Percentiles rank a stretch among this genome's conserved stretches.
phyloP scores from a whole-genome alignment of 2,888 invertebrate genomes.

The Acleris cristana region DNA sequence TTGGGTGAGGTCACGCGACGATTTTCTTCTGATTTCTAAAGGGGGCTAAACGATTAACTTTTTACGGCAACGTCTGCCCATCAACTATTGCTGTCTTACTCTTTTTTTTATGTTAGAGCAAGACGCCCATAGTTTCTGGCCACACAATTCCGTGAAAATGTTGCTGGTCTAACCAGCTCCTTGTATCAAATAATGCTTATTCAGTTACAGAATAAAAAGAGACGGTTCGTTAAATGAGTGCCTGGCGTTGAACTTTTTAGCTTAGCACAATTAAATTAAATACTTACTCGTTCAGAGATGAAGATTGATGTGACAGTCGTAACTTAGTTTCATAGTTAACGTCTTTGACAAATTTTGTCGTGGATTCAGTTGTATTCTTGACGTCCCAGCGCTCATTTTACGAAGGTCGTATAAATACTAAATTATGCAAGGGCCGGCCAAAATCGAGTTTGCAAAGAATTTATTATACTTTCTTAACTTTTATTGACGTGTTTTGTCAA shows the following conservation, averaged over 20 bases:
- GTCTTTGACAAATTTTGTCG: constrained; percentile 4
- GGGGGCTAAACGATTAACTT: background rate
- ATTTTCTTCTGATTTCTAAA: constrained; percentile 1
- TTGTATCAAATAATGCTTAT: too few species aligned
- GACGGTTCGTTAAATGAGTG: background rate
- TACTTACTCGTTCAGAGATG: background rate
- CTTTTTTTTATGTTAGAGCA: too few species aligned
- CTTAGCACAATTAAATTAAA: background rate
- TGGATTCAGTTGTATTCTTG: background rate
- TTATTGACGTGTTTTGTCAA: constrained; percentile 34
- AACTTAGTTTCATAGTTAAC: constrained; percentile 1
- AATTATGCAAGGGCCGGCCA: constrained; percentile 15
- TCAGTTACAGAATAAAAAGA: background rate
- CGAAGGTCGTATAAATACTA: constrained; percentile 11
- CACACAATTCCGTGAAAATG: too few species aligned
- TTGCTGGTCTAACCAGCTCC: too few species aligned
- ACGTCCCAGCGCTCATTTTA: constrained; percentile 14
- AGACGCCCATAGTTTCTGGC: too few species aligned
- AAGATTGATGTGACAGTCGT: background rate
- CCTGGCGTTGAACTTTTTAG: background rate
- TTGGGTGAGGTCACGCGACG: constrained; percentile 14
- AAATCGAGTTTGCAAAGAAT: constrained; percentile 25
- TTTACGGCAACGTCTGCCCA: too few species aligned
- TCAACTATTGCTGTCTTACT: too few species aligned
- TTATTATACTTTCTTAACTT: constrained; percentile 32